These are phyloP conservation scores for Aphaenogaster floridana DNA, from an alignment of 1,140 invertebrate species.

Conservation along the genomic window DNA sequence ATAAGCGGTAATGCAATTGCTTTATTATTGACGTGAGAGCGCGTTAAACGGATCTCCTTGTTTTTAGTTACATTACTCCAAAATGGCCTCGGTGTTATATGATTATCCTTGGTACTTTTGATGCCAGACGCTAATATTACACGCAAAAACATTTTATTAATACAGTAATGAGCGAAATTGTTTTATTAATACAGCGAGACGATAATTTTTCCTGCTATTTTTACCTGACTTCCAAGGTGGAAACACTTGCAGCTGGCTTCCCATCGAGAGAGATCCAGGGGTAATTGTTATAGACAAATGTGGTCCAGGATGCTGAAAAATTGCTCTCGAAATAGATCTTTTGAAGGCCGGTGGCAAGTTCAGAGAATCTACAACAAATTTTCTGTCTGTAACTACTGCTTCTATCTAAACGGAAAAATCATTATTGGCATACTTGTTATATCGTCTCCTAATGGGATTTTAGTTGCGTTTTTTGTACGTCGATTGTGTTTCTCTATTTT, in stretches of 20 bases:
- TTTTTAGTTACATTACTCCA: slow-evolving; percentile 74
- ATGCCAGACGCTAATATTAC: slow-evolving; percentile 72
- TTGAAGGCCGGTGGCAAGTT: slow-evolving; percentile 84
- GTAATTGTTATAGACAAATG: slow-evolving; percentile 79
- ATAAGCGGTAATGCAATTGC: slow-evolving; percentile 65
- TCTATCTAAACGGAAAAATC: slow-evolving; percentile 23
- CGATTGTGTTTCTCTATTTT: slow-evolving; percentile 82
- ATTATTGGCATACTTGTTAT: slow-evolving; percentile 80
- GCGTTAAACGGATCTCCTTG: slow-evolving; percentile 8
- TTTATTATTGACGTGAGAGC: slow-evolving; percentile 46
- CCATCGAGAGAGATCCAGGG: slow-evolving; percentile 63
- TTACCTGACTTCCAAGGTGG: slow-evolving; percentile 83
- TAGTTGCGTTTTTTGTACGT: slow-evolving; percentile 71
- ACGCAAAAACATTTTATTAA: slow-evolving; percentile 39
- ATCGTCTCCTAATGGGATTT: slow-evolving; percentile 80
- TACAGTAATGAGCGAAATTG: slow-evolving; percentile 9
- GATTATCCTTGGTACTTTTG: slow-evolving; percentile 72
- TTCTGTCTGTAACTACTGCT: not conserved
- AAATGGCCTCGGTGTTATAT: slow-evolving; percentile 77
- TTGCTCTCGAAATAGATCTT: slow-evolving; percentile 83
- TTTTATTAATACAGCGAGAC: slow-evolving; percentile 3
- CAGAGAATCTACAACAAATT: slow-evolving; percentile 78
- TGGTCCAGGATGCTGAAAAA: slow-evolving; percentile 80
- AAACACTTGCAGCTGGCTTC: slow-evolving; percentile 77
- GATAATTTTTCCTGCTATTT: not conserved